A percentile compares a stretch with the other conserved stretches of the same genome.
Conservation (phyloP, 2,113 vertebrate genomes). For the Gallinago paraguaiae region DNA sequence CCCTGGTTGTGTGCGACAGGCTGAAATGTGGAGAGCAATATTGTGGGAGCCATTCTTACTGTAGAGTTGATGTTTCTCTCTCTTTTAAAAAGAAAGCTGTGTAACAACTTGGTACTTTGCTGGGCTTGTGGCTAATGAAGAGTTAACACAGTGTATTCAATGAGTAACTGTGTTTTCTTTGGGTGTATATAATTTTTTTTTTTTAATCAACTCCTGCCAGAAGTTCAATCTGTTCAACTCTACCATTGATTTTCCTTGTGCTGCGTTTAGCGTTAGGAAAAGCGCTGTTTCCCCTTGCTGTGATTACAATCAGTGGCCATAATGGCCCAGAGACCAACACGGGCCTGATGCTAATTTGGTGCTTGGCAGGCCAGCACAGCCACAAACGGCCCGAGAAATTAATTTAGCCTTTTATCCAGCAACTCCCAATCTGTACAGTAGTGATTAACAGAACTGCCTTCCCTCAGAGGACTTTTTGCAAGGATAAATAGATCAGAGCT, state of each 20-base stretch:
- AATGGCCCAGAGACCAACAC: constrained; percentile 14
- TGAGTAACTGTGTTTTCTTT: not conserved
- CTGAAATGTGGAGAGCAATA: not conserved
- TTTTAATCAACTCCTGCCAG: not conserved
- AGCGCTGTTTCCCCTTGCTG: not conserved
- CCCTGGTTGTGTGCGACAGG: not conserved
- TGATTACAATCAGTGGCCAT: constrained; percentile 31
- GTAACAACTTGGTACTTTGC: not conserved
- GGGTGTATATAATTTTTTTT: not conserved
- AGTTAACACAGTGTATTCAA: not conserved
- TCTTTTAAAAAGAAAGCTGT: not conserved
- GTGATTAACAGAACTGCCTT: constrained; percentile 34
- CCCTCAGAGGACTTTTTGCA: constrained; percentile 2
- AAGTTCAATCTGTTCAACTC: not conserved
- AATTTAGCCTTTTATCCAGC: constrained; percentile 57
- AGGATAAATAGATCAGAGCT: constrained; percentile 1
- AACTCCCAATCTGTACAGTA: constrained; percentile 16
- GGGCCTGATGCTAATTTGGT: constrained; percentile 37
- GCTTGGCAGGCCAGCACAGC: constrained; percentile 33
- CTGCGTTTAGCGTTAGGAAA: not conserved
- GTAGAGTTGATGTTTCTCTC: fast-evolving
- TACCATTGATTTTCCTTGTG: not conserved
- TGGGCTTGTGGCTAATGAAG: not conserved
- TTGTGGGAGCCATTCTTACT: not conserved
- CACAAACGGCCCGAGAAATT: constrained; percentile 35